Base-by-base conservation (phyloP, 2,888 invertebrate species). In the Opisthograptis luteolata region DNA sequence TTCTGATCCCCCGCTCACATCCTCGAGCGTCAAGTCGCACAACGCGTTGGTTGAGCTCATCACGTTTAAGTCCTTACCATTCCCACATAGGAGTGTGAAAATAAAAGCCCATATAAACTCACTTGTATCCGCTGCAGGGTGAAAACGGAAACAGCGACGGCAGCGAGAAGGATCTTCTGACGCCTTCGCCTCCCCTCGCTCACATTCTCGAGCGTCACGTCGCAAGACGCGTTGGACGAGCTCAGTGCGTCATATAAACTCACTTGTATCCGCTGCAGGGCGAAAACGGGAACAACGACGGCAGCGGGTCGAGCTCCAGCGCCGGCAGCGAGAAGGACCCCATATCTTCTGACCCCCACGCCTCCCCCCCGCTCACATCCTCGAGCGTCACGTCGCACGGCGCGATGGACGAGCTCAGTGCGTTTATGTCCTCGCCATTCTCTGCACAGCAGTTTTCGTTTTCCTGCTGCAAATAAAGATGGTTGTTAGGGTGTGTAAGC, bases 201-300 rank as follows among this genome's bases (percentile, higher is more conserved):
- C n/a, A n/a, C n/a, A n/a, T n/a, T n/a, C n/a, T n/a, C n/a, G n/a
- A n/a, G n/a, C n/a, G n/a, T n/a, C n/a, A n/a, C n/a, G n/a, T n/a
- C n/a, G n/a, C n/a, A n/a, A n/a, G n/a, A n/a, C n/a, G n/a, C n/a
- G n/a, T n/a, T n/a, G n/a, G n/a, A n/a, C n/a, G n/a, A n/a, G n/a
- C n/a, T n/a, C n/a, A n/a, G n/a, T n/a, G n/a, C n/a, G n/a, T 2
- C 17, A 20, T 30, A 9, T 25, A 3, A 15, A 43, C 93, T 93
- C 68, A 94, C 94, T 95, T 95, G 90, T 95, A 96, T 50, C 94
- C 94, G 49, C 95, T 93, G 76, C 95, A 95, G 0, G 97, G 96
- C 36, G 96, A 96, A 82, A 97, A 96, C 1, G 97, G 95, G 69
- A 97, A 97, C 42, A 97, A 93, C 49, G 95, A 95, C 0, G 97